Evolutionary conservation across 1,140 invertebrate species (phyloP).

Genomic region (Homalodisca vitripennis): DNA sequence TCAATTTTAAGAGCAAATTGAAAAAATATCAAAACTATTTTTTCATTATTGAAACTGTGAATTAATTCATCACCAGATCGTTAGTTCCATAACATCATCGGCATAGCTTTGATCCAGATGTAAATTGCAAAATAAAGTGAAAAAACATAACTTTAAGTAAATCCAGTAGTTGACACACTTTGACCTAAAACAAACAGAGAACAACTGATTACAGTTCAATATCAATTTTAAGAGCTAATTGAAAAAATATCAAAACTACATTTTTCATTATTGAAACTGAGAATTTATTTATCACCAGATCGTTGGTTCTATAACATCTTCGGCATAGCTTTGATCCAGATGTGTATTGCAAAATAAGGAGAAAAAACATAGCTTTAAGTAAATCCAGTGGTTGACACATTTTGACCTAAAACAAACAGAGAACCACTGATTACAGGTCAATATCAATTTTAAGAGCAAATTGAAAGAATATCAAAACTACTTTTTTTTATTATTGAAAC

Average conservation of each 20-base stretch:
- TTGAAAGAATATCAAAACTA: too few species aligned
- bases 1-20: too few species aligned
- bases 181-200: constrained; percentile 40
- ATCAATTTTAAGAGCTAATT: too few species aligned
- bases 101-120: constrained; percentile 73
- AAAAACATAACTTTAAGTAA: constrained; percentile 40
- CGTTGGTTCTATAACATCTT: constrained; percentile 90
- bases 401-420: constrained; percentile 41
- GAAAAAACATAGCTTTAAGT: constrained; percentile 41
- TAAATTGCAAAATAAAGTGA: constrained; percentile 61
- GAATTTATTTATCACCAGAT: too few species aligned
- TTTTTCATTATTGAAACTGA: not conserved
- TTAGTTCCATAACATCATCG: constrained; percentile 89
- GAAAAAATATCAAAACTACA: too few species aligned
- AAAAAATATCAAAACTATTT: too few species aligned
- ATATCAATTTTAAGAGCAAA: too few species aligned
- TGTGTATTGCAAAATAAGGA: constrained; percentile 68
- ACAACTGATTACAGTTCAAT: too few species aligned
- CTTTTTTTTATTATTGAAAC: not conserved
- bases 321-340: constrained; percentile 71
- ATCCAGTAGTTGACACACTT: constrained; percentile 33
- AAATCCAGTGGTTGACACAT: constrained; percentile 32
- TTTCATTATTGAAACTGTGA: not conserved
- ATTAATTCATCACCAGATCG: too few species aligned
- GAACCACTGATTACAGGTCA: too few species aligned